Evolutionary conservation across 2,888 invertebrate genomes (phyloP), one percentile per base, ranked within the genome.

Genomic region (Euproctis similis): DNA sequence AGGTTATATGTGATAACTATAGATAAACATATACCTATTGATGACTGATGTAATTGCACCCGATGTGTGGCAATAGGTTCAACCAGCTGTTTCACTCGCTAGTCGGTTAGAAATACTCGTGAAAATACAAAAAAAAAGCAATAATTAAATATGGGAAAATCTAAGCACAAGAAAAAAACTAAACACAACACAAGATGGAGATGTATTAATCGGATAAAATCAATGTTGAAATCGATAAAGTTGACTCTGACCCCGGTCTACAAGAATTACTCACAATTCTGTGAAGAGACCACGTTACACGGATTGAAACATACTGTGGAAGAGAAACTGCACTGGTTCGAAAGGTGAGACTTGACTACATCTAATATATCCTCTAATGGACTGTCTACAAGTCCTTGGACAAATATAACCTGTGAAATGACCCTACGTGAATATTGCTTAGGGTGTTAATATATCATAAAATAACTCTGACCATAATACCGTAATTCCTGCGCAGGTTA

Each of bases 221-320:
- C 70, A 0, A 59, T 30, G 0, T 63, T 17, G 13, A 48, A 36
- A 1, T 61, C 70, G 68, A 66, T 75, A 19, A 19, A 19, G 21
- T 21, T 10, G 1, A 28, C 28, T 7, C 7, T 10, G 3, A 8
- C 55, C 6, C 45, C 57, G 1, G 39, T 42, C 1, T 60, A 55
- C 34, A 31, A 28, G 9, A 24, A 69, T 7, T 82, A 81, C 52
- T 56, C 58, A n/a, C 59, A 56, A 10, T 84, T 81, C 52, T 78
- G 78, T 47, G 41, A 57, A 30, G 80, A 82, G 42, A 84, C 84
- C 9, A 72, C 75, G 0, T 40, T 84, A 59, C 84, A 84, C 47
- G 84, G 84, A 11, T 42, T 81, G 26, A 78, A 77, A 39, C 81
- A 82, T 67, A 80, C 81, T 53, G 82, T 84, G 1, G 64, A 75